Evolutionary conservation across 1,140 invertebrate species (phyloP), one percentile per base, ranked within the genome.

Genomic region (Drosophila parabipectinata): DNA sequence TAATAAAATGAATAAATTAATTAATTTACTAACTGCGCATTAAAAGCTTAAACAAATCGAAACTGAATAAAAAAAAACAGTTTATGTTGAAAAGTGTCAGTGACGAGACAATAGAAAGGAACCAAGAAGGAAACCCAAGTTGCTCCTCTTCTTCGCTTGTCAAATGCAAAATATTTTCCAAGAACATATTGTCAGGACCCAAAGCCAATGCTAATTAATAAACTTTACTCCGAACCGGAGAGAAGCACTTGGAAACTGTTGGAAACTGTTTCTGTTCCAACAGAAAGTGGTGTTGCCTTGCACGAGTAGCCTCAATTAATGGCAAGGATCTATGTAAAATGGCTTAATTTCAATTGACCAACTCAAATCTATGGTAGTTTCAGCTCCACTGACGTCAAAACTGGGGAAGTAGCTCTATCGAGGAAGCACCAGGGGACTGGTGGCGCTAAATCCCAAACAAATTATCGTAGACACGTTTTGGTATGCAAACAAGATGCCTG

Each of bases 401-500:
- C 18, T 9, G 37, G 30, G 44, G 51, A 48, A 30, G 41, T 18
- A 34, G n/a, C 15, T 60, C 9, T 15, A 44, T 14, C 14, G 14
- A 45, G 30, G 6, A 63, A 45, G 56, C 21, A 12, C 12, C 15
- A 47, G 52, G 10, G 52, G 44, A 48, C 53, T 37, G 41, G 21
- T 56, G 47, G 37, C 37, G 32, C 52, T 74, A 72, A 85, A 82
- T 77, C 83, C 83, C 66, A 64, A 68, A 76, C 44, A 80, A 72
- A 85, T 88, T 82, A 87, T 58, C 72, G 53, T 61, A 47, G 82
- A 82, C 82, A 85, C 82, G 82, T 63, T 55, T 60, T 52, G 39
- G 55, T 51, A 50, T 59, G 55, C 55, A 51, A 73, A 69, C 52
- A 78, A 66, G 47, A 52, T 45, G 28, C 59, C 60, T 24, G 39